A percentile compares a stretch with the other conserved stretches of the same genome.
Conservation (phyloP, 1,140 invertebrate species). For the Cydia splendana region DNA sequence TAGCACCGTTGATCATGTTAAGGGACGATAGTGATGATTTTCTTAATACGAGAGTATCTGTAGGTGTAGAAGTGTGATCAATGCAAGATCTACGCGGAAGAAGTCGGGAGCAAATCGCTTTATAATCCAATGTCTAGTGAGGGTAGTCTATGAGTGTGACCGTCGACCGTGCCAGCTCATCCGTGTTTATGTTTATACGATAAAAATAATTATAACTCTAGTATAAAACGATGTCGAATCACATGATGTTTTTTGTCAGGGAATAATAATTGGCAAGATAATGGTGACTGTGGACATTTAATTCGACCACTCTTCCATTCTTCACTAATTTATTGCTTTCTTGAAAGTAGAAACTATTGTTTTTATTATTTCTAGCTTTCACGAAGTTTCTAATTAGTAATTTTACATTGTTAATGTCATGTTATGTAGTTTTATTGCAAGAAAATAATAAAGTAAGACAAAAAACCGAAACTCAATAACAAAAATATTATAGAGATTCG, state of each 20-base stretch:
- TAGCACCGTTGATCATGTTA: no score
- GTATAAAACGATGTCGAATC: slow-evolving; percentile 6
- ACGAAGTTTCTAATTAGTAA: not conserved
- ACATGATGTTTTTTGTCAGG: slow-evolving; percentile 13
- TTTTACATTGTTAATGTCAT: not conserved
- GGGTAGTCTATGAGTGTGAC: slow-evolving; percentile 35
- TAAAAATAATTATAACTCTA: slow-evolving; percentile 10
- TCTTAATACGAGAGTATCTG: no score
- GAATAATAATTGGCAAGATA: slow-evolving; percentile 15
- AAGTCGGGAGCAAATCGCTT: not conserved
- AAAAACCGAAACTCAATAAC: no score
- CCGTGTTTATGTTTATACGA: slow-evolving; percentile 39
- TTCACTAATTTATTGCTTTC: not conserved
- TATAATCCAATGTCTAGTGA: not conserved
- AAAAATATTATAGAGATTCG: no score
- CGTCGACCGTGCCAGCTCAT: slow-evolving; percentile 49
- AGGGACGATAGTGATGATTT: no score
- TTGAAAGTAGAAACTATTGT: not conserved
- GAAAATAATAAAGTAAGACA: no score
- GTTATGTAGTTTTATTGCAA: no score
- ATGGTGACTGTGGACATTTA: not conserved
- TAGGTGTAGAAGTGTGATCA: no score
- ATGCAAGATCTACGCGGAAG: not conserved
- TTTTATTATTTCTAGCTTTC: not conserved
- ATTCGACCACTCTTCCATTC: not conserved